Evolutionary conservation across 2,797 vertebrate genomes (phyloP).

Genomic region (Brachyrhaphis roseni): DNA sequence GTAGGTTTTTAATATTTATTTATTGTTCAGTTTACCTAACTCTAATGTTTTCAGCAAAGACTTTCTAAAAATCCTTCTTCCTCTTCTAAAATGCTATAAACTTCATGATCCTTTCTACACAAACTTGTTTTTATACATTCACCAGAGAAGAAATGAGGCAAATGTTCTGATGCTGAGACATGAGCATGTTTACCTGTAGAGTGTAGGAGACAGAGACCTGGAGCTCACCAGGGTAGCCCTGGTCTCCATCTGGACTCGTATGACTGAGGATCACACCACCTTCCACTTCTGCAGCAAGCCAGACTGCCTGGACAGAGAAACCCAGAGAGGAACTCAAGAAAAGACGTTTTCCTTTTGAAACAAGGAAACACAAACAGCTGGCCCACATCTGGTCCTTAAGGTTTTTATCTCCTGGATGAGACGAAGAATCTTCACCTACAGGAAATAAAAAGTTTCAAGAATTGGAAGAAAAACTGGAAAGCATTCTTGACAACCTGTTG

Average conservation of each 20-base stretch:
- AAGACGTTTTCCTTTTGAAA: background rate
- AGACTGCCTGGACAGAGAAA: conserved; percentile 57
- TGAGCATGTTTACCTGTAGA: conserved; percentile 65
- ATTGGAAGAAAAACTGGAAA: background rate
- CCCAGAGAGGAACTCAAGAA: background rate
- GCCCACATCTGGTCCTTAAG: background rate
- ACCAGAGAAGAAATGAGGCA: background rate
- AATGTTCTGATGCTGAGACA: background rate
- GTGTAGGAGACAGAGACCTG: conserved; percentile 88
- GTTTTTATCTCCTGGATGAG: background rate
- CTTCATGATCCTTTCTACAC: background rate
- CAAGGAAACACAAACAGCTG: background rate
- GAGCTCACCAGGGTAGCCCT: conserved; percentile 92
- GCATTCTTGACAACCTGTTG: background rate
- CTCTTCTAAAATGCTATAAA: background rate
- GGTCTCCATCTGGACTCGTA: conserved; percentile 89
- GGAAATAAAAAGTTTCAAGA: background rate
- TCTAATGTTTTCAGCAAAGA: background rate
- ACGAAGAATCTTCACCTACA: background rate
- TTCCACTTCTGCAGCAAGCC: conserved; percentile 72
- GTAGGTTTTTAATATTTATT: background rate
- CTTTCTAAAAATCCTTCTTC: background rate
- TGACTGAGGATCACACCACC: conserved; percentile 86
- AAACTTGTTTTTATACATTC: background rate
- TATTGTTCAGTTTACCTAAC: background rate